Base-by-base conservation (phyloP, 2,888 invertebrate genomes). In the Perithous albicinctus region DNA sequence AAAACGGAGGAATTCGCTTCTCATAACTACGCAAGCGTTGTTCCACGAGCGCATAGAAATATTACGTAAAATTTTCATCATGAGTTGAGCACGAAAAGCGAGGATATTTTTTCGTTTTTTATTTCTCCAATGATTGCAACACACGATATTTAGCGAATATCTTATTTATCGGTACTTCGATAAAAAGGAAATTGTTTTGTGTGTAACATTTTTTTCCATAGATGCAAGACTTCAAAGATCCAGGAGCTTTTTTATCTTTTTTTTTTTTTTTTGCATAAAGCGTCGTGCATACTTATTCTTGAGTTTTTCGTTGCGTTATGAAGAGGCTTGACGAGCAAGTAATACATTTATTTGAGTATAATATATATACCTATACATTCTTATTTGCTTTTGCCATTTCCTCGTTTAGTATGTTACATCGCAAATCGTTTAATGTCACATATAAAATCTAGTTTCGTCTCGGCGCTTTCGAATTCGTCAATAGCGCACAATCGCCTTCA, bases 391-490 rank as follows among this genome's bases (percentile, higher is more conserved):
- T 51, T 81, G 56, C 18, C 61, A 41, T 64, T 69, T 64, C 6
- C 26, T 74, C 63, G 56, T 67, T 73, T 35, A 51, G 43, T 78
- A 78, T 81, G 74, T 59, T 78, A 81, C 78, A 81, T 78, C 63
- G 46, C 69, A 69, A 63, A 56, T 59, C 35, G 35, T 80, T 73
- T 77, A 76, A 83, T 73, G 81, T 84, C 83, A 83, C 86, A 89
- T 90, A 90, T 87, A 89, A 89, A 90, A 90, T 87, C 89, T 90
- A 89, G 80, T 84, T 82, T 86, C 84, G 79, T 85, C 79, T n/a
- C 75, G 67, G 79, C 72, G 61, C 66, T 46, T 63, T 86, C 84
- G 78, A 84, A n/a, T 82, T 77, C 46, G 76, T 84, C 80, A 72
- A 82, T 77, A 83, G 78, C 81, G 67, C 82, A 29, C 73, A 61